A percentile compares a stretch with the other conserved stretches of the same genome.
These are phyloP conservation scores for Astur gentilis DNA, from an alignment of 2,113 vertebrate species.

Conservation along the genomic window DNA sequence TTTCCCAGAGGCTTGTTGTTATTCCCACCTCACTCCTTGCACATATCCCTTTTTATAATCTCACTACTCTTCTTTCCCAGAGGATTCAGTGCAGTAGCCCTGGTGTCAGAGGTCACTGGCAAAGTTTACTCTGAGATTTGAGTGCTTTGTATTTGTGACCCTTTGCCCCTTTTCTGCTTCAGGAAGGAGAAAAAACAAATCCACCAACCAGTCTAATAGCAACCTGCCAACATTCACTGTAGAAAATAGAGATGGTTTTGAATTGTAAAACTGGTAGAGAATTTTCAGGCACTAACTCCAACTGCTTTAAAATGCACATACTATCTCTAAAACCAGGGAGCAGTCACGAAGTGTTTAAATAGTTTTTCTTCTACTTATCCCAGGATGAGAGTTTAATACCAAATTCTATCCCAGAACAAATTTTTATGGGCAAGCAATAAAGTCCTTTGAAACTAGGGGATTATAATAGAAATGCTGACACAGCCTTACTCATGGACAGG, in stretches of 20 bases:
- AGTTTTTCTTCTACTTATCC: constrained; percentile 39
- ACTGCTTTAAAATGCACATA: not conserved
- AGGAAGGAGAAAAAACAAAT: not conserved
- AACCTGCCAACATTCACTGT: not conserved
- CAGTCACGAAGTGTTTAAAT: not conserved
- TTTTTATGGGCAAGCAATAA: constrained; percentile 30
- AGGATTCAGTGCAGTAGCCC: not conserved
- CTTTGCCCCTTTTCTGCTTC: not conserved
- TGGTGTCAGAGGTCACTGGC: not conserved
- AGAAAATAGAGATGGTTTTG: constrained; percentile 1
- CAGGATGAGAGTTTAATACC: constrained; percentile 25
- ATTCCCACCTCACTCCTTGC: not conserved
- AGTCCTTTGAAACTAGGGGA: constrained; percentile 52
- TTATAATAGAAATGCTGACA: constrained; percentile 41
- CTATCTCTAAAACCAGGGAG: not conserved
- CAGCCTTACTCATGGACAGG: constrained; percentile 22
- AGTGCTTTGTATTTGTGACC: not conserved
- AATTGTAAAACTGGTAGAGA: constrained; percentile 16
- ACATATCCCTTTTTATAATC: not conserved
- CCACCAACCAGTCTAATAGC: not conserved
- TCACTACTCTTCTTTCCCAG: not conserved
- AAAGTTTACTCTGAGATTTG: not conserved
- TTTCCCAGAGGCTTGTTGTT: not conserved
- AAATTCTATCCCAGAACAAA: constrained; percentile 28
- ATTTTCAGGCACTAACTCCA: not conserved